Conservation (phyloP, 2,797 vertebrate species). For the Decapterus maruadsi region DNA sequence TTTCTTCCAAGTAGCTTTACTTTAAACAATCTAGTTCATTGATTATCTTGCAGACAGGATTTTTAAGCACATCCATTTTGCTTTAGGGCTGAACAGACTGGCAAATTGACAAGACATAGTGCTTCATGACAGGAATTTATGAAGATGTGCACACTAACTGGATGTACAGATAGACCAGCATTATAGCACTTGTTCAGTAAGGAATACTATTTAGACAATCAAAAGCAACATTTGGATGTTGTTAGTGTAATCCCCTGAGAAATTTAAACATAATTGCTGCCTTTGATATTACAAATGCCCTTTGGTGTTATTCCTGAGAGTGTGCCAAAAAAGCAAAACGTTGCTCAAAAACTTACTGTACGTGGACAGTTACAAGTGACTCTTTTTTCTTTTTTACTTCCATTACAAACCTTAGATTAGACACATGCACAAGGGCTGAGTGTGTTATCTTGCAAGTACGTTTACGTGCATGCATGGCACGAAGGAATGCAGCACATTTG, state of each 20-base stretch:
- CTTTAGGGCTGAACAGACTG: slow-evolving; percentile 26
- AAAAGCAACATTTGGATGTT: slow-evolving; percentile 33
- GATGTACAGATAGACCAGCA: slow-evolving; percentile 37
- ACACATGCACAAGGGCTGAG: neutral
- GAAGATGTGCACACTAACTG: slow-evolving; percentile 29
- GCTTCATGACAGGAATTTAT: slow-evolving; percentile 35
- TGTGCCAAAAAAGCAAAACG: neutral
- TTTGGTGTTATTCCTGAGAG: neutral
- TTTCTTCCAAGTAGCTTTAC: neutral
- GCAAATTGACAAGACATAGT: slow-evolving; percentile 38
- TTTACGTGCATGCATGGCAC: neutral
- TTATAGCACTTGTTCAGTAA: slow-evolving; percentile 27
- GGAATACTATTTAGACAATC: slow-evolving; percentile 6
- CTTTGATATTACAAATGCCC: slow-evolving; percentile 2
- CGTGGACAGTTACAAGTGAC: neutral
- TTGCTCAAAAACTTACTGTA: neutral
- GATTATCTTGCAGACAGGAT: neutral
- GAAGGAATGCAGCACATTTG: neutral
- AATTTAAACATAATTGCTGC: slow-evolving; percentile 20
- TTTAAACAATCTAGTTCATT: slow-evolving; percentile 10
- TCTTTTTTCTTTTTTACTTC: neutral
- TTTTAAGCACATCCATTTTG: slow-evolving; percentile 33
- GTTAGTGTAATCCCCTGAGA: slow-evolving; percentile 5
- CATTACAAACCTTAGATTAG: neutral
- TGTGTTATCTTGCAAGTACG: neutral